phyloP scores from a whole-genome alignment of 2,113 vertebrate species.

The Dascyllus trimaculatus region DNA sequence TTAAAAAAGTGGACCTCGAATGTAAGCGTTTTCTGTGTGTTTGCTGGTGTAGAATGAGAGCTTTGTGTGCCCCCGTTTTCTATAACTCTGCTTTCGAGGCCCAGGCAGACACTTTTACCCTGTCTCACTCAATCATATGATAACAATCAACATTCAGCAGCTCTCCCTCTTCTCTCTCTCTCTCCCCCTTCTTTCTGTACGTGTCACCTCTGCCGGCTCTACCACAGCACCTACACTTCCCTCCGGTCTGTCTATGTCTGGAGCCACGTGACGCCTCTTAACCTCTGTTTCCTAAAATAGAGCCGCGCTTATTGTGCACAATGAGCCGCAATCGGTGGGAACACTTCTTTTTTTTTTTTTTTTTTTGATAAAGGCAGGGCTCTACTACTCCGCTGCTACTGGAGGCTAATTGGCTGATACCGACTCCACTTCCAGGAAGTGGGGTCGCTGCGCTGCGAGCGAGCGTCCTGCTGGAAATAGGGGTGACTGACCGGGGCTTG shows the following conservation, averaged over 20 bases:
- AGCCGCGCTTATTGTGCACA: conserved; percentile 11
- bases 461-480: conserved; percentile 32
- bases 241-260: conserved; percentile 7
- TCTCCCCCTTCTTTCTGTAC: not conserved
- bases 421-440: conserved; percentile 66
- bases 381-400: not conserved
- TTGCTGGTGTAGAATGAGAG: conserved; percentile 7
- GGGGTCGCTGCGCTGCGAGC: not conserved
- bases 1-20: conserved; percentile 8
- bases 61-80: conserved; percentile 1
- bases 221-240: conserved; percentile 25
- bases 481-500: conserved; percentile 61
- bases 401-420: conserved; percentile 16
- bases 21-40: conserved; percentile 13
- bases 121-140: conserved; percentile 54
- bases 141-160: conserved; percentile 36
- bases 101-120: conserved; percentile 27
- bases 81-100: conserved; percentile 9
- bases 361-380: too few species aligned
- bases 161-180: not conserved
- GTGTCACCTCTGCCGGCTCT: conserved; percentile 14
- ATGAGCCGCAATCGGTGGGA: not conserved
- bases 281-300: conserved; percentile 61
- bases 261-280: conserved; percentile 37
- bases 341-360: not conserved